phyloP scores from a whole-genome alignment of 2,888 invertebrate species.

The Tinea semifulvella region DNA sequence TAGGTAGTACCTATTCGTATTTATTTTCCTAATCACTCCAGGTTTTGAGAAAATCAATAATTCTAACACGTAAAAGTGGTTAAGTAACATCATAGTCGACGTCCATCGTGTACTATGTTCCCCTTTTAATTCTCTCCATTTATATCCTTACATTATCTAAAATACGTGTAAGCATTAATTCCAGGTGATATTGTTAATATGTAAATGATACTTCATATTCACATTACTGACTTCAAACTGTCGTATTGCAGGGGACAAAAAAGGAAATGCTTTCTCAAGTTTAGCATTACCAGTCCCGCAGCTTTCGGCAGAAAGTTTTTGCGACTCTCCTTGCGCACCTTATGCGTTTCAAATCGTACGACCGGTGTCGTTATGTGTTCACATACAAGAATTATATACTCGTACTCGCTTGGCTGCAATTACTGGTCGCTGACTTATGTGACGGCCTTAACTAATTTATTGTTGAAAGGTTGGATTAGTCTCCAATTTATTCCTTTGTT shows the following conservation, averaged over 20 bases:
- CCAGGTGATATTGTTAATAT: too few species aligned
- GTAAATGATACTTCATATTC: constrained; percentile 6
- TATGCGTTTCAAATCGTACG: constrained; percentile 7
- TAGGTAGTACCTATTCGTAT: too few species aligned
- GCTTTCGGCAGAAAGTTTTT: constrained; percentile 49
- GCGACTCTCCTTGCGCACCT: constrained; percentile 24
- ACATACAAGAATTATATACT: too few species aligned
- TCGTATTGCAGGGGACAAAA: constrained; percentile 17
- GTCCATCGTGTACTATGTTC: too few species aligned
- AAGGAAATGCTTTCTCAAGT: constrained; percentile 42
- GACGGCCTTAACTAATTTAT: constrained; percentile 6
- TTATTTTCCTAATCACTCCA: too few species aligned
- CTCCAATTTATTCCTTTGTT: not conserved
- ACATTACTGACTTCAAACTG: constrained; percentile 1
- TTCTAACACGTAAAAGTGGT: too few species aligned
- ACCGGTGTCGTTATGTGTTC: constrained; percentile 27
- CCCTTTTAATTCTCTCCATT: too few species aligned
- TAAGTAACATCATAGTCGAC: too few species aligned
- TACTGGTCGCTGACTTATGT: constrained; percentile 29
- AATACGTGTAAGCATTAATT: too few species aligned
- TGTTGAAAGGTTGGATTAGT: constrained; percentile 1
- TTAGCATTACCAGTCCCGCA: constrained; percentile 48
- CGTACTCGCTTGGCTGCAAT: constrained; percentile 23
- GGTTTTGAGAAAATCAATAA: too few species aligned
- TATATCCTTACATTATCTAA: too few species aligned